Evolutionary conservation across 2,797 vertebrate species (phyloP).

Genomic region (Rhynchotus rufescens): DNA sequence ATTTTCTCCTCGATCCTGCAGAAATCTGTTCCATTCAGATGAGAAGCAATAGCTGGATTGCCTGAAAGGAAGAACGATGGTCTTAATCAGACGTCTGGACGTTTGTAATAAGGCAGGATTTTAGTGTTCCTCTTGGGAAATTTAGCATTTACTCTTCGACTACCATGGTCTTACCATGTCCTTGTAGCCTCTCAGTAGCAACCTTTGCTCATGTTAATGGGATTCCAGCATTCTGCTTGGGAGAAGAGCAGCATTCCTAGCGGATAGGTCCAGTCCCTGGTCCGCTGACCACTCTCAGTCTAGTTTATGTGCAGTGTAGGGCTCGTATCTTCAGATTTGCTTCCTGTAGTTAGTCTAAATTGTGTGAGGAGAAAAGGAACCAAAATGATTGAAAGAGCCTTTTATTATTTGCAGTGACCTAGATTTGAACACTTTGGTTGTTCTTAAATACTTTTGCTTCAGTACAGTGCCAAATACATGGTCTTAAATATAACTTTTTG

Average conservation of each 20-base stretch:
- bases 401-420: constrained; percentile 6
- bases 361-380: background rate
- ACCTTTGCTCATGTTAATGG: background rate
- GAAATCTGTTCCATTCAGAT: background rate
- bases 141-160: background rate
- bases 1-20: background rate
- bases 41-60: background rate
- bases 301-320: background rate
- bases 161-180: background rate
- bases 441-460: constrained; percentile 33
- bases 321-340: background rate
- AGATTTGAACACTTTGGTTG: constrained; percentile 33
- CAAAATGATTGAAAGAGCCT: constrained; percentile 4
- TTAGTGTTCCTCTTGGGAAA: background rate
- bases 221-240: background rate
- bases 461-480: constrained; percentile 18
- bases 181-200: background rate
- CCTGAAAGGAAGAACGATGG: background rate
- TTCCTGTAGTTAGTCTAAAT: constrained; percentile 13
- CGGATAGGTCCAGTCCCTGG: background rate
- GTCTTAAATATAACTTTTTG: constrained; percentile 33
- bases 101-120: background rate
- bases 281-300: background rate
- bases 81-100: background rate
- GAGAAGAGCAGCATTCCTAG: background rate